Percentiles rank a stretch among this genome's conserved stretches.
Conservation (phyloP, 2,797 vertebrate species). For the Phalanger gymnotis region DNA sequence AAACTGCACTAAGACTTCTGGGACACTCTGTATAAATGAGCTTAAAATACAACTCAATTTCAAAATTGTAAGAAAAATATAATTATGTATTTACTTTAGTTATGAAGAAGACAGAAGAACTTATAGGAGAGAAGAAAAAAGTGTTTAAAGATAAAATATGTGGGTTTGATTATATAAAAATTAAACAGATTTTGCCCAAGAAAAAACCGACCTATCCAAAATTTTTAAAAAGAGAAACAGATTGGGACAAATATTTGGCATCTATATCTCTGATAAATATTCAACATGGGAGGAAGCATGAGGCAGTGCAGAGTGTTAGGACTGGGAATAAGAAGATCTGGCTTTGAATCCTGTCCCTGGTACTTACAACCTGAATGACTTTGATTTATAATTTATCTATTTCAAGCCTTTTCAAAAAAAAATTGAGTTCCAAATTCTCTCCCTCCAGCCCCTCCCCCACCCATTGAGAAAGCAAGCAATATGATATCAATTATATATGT, state of each 20-base stretch:
- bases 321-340: background rate
- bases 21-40: background rate
- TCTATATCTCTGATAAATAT: background rate
- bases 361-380: background rate
- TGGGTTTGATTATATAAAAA: background rate
- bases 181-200: background rate
- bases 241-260: constrained; percentile 5
- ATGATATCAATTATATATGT: background rate
- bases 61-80: background rate
- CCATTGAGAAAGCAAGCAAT: background rate
- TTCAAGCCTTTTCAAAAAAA: background rate
- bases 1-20: background rate
- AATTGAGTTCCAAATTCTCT: background rate
- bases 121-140: background rate
- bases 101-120: background rate
- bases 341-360: background rate
- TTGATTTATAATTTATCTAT: background rate
- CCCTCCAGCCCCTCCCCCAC: background rate
- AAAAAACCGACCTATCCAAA: background rate
- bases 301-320: background rate
- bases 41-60: background rate
- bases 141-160: background rate
- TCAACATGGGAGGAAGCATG: background rate
- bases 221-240: background rate
- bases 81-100: background rate